Percentiles rank a stretch among this genome's conserved stretches.
Conservation (phyloP, 35 echinoderm and acorn worm genomes). For the Anneissia japonica region DNA sequence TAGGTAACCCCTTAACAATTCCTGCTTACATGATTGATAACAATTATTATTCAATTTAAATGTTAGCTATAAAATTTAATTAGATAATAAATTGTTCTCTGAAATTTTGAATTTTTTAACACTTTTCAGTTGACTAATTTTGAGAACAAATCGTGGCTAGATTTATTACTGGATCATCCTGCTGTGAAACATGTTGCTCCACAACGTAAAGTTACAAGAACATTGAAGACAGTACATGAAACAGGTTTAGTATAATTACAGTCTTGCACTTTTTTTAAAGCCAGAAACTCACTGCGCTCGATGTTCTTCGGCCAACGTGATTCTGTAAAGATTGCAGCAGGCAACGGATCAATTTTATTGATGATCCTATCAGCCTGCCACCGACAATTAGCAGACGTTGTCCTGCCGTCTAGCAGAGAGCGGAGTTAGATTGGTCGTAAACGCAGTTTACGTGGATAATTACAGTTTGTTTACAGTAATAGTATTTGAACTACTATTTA, state of each 20-base stretch:
- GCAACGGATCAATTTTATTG: no score
- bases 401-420: no score
- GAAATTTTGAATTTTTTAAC: not conserved
- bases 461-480: no score
- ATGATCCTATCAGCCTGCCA: no score
- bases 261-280: not conserved
- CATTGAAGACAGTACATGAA: slow-evolving; percentile 26
- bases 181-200: slow-evolving; percentile 67
- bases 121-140: slow-evolving; percentile 38
- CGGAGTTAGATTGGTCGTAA: no score
- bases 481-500: no score
- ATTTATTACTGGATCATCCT: slow-evolving; percentile 53
- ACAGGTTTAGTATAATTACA: not conserved
- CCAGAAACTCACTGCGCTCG: no score
- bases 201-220: slow-evolving; percentile 58
- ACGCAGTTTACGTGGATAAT: no score
- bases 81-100: not conserved
- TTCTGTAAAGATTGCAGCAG: no score
- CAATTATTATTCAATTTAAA: not conserved
- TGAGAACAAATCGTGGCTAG: slow-evolving; percentile 28
- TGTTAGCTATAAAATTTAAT: not conserved
- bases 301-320: no score
- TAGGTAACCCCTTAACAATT: not conserved
- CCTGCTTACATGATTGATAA: not conserved
- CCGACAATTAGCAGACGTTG: no score